Evolutionary conservation across 2,888 invertebrate species (phyloP).

Genomic region (Amphipoea oculea): DNA sequence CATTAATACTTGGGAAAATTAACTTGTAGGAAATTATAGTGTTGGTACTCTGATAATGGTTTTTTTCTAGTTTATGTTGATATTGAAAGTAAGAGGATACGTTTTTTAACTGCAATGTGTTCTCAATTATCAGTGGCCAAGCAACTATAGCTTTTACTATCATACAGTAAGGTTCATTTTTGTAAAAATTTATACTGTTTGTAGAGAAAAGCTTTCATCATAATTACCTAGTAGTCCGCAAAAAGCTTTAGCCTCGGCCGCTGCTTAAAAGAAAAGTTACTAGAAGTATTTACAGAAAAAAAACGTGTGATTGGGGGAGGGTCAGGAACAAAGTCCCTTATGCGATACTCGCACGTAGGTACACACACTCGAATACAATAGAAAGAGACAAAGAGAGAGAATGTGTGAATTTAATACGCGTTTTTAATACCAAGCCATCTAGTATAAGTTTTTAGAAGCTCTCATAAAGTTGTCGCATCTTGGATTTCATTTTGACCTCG

Average conservation of each 20-base stretch:
- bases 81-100: background rate
- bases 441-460: no score
- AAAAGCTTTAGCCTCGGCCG: background rate
- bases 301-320: background rate
- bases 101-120: background rate
- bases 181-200: background rate
- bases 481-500: background rate
- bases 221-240: background rate
- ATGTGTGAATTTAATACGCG: no score
- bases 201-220: background rate
- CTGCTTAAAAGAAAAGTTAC: background rate
- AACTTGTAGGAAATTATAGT: background rate
- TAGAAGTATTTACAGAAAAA: background rate
- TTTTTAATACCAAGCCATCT: no score
- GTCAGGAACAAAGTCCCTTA: no score
- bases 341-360: no score
- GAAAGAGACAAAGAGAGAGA: no score
- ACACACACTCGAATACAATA: no score
- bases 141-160: background rate
- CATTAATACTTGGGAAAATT: slow-evolving; percentile 18
- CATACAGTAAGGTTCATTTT: background rate
- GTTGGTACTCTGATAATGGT: background rate
- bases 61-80: background rate
- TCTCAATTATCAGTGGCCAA: background rate
- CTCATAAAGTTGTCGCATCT: no score